Conservation (phyloP, 2,113 vertebrate genomes). For the Nyctereutes procyonoides region DNA sequence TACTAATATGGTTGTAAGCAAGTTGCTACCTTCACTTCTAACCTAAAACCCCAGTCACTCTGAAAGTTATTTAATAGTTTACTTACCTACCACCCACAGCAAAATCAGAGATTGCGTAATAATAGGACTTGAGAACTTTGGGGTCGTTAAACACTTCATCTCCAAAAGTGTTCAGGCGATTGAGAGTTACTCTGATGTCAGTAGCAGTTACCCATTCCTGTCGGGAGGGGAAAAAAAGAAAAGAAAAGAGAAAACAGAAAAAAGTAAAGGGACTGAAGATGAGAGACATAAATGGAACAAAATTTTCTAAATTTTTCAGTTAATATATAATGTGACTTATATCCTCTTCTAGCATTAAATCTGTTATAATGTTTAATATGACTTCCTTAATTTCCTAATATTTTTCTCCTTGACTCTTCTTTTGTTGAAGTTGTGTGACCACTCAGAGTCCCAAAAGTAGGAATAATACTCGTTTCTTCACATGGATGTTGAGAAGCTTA, state of each 20-base stretch:
- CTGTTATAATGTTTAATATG: not conserved
- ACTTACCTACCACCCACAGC: constrained; percentile 98
- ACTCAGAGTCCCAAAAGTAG: not conserved
- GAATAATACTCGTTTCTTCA: not conserved
- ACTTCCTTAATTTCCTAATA: not conserved
- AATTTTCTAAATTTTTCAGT: not conserved
- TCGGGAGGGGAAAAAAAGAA: not conserved
- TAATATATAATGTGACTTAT: not conserved
- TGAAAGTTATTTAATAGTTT: not conserved
- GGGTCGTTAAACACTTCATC: constrained; percentile 99
- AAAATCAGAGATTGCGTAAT: constrained; percentile 99
- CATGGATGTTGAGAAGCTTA: not conserved
- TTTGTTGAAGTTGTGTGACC: not conserved
- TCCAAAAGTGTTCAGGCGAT: constrained; percentile 98
- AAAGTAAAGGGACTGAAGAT: not conserved
- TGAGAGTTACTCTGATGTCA: constrained; percentile 97
- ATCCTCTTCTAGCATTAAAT: not conserved
- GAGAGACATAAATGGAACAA: not conserved
- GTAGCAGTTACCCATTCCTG: constrained; percentile 99
- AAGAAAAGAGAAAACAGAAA: constrained; percentile 21
- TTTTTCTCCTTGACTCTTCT: not conserved
- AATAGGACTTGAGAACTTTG: constrained; percentile 99
- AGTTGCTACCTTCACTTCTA: not conserved
- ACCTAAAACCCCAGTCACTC: not conserved
- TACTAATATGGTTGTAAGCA: not conserved